A percentile compares a stretch with the other conserved stretches of the same genome.
phyloP scores from a whole-genome alignment of 2,797 vertebrate genomes.

The Aldrovandia affinis region DNA sequence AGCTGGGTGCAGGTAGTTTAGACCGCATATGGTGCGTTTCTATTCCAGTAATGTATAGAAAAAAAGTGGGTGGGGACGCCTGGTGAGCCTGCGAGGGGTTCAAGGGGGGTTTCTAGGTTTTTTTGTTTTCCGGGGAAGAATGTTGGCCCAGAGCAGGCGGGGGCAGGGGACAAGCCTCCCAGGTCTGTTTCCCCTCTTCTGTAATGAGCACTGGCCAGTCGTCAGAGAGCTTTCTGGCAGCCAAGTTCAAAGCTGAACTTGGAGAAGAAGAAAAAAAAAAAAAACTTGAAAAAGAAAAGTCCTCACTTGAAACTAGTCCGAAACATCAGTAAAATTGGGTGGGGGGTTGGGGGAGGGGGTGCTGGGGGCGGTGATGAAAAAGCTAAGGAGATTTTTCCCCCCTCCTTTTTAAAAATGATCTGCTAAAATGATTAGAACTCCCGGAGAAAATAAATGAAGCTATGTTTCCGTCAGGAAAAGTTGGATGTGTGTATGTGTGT shows the following conservation, averaged over 20 bases:
- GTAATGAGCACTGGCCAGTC: slow-evolving; percentile 66
- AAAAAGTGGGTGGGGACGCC: background rate
- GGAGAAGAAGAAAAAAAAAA: slow-evolving; percentile 45
- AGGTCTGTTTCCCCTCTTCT: slow-evolving; percentile 66
- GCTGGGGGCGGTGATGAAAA: slow-evolving; percentile 33
- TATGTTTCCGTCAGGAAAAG: slow-evolving; percentile 63
- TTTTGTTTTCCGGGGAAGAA: slow-evolving; percentile 57
- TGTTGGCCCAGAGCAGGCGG: slow-evolving; percentile 54
- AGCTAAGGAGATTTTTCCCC: slow-evolving; percentile 41
- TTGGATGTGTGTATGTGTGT: slow-evolving; percentile 61
- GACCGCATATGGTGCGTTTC: slow-evolving; percentile 4
- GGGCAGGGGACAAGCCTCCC: slow-evolving; percentile 58
- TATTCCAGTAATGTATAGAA: background rate
- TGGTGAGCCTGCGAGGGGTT: background rate
- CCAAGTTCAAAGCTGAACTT: slow-evolving; percentile 63
- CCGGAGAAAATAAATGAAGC: slow-evolving; percentile 55
- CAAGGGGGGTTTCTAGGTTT: slow-evolving; percentile 39
- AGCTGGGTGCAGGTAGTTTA: background rate
- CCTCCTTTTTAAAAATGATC: slow-evolving; percentile 23
- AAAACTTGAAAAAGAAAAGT: slow-evolving; percentile 47
- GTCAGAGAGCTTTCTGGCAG: slow-evolving; percentile 65
- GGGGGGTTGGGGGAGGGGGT: slow-evolving; percentile 8
- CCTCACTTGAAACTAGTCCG: slow-evolving; percentile 54
- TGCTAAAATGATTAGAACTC: slow-evolving; percentile 29
- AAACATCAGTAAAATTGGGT: slow-evolving; percentile 46